A percentile compares a stretch with the other conserved stretches of the same genome.
phyloP scores from a whole-genome alignment of 2,888 invertebrate genomes.

The Laspeyria flexula region DNA sequence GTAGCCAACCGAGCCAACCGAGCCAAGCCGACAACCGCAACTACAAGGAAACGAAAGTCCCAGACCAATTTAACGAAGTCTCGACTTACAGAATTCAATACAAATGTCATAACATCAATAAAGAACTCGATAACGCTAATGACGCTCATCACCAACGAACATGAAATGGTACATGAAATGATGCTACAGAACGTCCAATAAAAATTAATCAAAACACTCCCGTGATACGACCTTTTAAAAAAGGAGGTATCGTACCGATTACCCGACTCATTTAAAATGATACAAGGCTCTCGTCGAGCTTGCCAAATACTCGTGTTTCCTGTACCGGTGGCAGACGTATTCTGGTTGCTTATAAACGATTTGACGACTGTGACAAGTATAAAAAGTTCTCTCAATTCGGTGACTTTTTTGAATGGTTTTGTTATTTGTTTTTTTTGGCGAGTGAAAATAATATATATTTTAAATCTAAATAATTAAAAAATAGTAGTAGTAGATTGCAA shows the following conservation, averaged over 20 bases:
- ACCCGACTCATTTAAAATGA: slow-evolving; percentile 81
- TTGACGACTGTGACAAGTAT: neutral
- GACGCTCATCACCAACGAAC: neutral
- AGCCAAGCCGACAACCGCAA: too few relatives aligned
- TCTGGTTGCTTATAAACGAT: slow-evolving; percentile 33
- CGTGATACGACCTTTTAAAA: slow-evolving; percentile 47
- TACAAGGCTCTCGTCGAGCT: slow-evolving; percentile 70
- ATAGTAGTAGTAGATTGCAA: too few relatives aligned
- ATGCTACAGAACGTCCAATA: slow-evolving; percentile 32
- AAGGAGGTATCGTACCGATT: slow-evolving; percentile 65
- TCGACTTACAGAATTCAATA: neutral
- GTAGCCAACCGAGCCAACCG: too few relatives aligned
- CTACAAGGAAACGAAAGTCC: too few relatives aligned
- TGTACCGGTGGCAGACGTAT: slow-evolving; percentile 43
- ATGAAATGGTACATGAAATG: slow-evolving; percentile 8
- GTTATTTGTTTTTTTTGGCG: too few relatives aligned
- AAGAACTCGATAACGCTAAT: neutral
- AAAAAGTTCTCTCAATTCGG: neutral
- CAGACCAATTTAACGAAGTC: too few relatives aligned
- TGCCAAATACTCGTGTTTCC: slow-evolving; percentile 75
- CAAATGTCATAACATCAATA: neutral
- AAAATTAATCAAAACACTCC: slow-evolving; percentile 40
- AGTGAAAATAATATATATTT: too few relatives aligned
- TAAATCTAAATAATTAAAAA: too few relatives aligned
- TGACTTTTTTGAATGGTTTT: too few relatives aligned